These are phyloP conservation scores for Lepilemur septentrionalis DNA, from an alignment of 2,797 vertebrate genomes.

Conservation along the genomic window DNA sequence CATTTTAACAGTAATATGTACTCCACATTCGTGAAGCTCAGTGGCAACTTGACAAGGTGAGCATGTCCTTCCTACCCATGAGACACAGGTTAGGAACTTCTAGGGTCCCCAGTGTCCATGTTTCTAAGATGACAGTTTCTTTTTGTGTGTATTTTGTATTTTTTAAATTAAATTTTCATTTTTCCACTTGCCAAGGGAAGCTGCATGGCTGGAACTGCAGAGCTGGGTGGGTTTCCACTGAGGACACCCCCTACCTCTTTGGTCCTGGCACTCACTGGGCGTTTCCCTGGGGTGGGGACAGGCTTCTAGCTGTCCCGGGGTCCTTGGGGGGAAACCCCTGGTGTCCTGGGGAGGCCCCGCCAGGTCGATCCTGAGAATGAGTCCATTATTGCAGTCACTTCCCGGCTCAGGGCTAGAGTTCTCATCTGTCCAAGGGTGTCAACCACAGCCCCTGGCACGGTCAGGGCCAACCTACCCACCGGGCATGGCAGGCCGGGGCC, in stretches of 20 bases:
- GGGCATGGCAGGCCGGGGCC: no score
- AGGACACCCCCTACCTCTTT: background rate
- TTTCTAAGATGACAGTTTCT: background rate
- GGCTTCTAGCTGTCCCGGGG: background rate
- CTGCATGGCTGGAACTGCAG: background rate
- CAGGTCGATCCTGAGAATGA: background rate
- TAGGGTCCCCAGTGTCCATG: background rate
- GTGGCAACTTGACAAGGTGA: background rate
- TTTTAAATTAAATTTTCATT: background rate
- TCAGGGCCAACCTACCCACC: no score
- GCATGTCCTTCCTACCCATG: no score
- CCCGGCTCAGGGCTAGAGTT: background rate
- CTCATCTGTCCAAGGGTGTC: background rate
- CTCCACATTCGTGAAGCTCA: background rate
- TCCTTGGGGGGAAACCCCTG: background rate
- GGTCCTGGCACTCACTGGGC: background rate
- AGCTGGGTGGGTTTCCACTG: background rate
- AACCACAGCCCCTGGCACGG: accelerated
- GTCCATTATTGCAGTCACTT: background rate
- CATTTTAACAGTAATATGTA: background rate
- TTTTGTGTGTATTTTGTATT: background rate
- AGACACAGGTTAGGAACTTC: background rate
- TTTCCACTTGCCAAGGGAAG: background rate
- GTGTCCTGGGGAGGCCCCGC: background rate
- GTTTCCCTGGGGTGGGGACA: background rate